A percentile compares a stretch with the other conserved stretches of the same genome.
Conservation (phyloP, 2,888 invertebrate genomes). For the Drosophila suboccidentalis region DNA sequence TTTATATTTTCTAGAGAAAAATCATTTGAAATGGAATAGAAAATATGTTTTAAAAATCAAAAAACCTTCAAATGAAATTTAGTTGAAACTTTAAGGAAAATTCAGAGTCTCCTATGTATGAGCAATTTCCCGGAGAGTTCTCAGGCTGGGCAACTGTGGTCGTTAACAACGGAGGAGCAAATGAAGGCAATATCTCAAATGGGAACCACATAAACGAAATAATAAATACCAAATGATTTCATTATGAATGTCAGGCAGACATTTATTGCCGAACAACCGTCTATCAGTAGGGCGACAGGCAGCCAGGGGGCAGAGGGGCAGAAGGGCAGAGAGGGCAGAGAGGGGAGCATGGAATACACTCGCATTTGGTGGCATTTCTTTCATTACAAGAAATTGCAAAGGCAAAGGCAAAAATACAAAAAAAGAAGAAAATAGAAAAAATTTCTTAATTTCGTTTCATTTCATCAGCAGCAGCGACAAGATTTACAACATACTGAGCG, state of each 20-base stretch:
- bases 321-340: too few relatives aligned
- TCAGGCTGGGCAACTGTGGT: constrained; percentile 42
- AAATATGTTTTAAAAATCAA: not conserved
- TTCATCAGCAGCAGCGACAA: constrained; percentile 75
- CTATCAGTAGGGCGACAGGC: constrained; percentile 12
- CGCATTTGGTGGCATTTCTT: constrained; percentile 64
- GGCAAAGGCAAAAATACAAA: constrained; percentile 48
- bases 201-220: too few relatives aligned
- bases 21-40: not conserved
- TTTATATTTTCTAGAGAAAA: not conserved
- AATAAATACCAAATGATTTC: constrained; percentile 79
- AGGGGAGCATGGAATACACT: not conserved
- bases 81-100: not conserved
- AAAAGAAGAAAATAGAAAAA: constrained; percentile 36
- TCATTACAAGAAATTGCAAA: constrained; percentile 73
- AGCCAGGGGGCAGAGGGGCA: not conserved
- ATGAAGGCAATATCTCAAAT: constrained; percentile 75
- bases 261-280: constrained; percentile 53
- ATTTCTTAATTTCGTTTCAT: constrained; percentile 79
- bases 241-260: constrained; percentile 71
- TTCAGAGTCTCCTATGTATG: not conserved
- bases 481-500: constrained; percentile 76
- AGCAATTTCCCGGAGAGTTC: not conserved
- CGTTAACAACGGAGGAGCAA: constrained; percentile 52
- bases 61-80: not conserved